phyloP scores from a whole-genome alignment of 2,797 vertebrate genomes.

The Hemitrygon akajei region DNA sequence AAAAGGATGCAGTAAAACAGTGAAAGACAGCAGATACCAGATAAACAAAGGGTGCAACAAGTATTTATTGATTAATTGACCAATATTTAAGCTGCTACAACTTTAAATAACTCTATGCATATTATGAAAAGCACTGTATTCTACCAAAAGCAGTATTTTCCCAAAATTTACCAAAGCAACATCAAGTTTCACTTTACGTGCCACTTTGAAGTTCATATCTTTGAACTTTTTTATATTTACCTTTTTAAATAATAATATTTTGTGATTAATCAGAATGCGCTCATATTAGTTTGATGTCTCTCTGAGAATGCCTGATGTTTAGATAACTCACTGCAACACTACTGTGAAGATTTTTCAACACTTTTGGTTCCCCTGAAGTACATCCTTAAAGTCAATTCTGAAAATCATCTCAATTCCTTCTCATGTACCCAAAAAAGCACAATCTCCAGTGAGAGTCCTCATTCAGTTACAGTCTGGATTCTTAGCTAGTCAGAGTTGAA shows the following conservation, averaged over 20 bases:
- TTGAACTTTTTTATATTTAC: constrained; percentile 41
- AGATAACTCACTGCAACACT: neutral
- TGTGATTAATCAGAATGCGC: constrained; percentile 32
- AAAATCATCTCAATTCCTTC: neutral
- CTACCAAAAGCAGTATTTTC: constrained; percentile 59
- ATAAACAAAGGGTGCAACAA: constrained; percentile 36
- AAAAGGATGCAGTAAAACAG: constrained; percentile 34
- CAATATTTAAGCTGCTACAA: constrained; percentile 51
- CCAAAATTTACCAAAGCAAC: constrained; percentile 53
- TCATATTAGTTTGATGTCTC: constrained; percentile 27
- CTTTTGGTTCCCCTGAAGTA: neutral
- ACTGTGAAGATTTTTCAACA: constrained; percentile 2
- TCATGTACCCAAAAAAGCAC: constrained; percentile 26
- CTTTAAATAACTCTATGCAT: constrained; percentile 52
- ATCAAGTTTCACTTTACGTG: constrained; percentile 51
- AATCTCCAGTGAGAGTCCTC: neutral
- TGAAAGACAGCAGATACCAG: constrained; percentile 30
- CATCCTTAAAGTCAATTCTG: neutral
- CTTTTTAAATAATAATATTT: constrained; percentile 35
- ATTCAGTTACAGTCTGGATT: neutral
- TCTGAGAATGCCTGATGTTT: neutral
- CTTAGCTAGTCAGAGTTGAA: constrained; percentile 14
- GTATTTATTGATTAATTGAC: constrained; percentile 52
- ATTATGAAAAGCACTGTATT: constrained; percentile 62
- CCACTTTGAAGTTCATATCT: constrained; percentile 48